Conservation (phyloP, 2,888 invertebrate species). For the Pediacus dermestoides region DNA sequence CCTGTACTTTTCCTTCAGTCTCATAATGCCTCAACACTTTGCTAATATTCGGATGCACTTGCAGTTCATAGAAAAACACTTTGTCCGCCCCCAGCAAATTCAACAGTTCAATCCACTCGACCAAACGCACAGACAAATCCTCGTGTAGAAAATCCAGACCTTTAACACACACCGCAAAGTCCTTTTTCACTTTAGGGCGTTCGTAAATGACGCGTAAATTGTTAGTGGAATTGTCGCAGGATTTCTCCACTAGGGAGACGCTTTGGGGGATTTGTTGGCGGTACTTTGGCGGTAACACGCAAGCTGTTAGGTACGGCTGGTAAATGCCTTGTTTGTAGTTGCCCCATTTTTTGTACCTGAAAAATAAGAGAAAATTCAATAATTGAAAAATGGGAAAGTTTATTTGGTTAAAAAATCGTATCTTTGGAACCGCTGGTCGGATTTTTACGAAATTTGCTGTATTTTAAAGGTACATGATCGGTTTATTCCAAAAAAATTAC, state of each 20-base stretch:
- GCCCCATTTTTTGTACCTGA: conserved; percentile 80
- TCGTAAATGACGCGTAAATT: conserved; percentile 80
- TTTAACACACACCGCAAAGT: conserved; percentile 90
- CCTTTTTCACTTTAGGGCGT: conserved; percentile 66
- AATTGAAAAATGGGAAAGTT: too few relatives aligned
- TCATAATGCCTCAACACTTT: conserved; percentile 69
- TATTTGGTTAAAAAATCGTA: too few relatives aligned
- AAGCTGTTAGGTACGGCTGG: conserved; percentile 87
- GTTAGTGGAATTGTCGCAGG: conserved; percentile 82
- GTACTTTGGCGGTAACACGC: conserved; percentile 76
- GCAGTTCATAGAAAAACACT: conserved; percentile 85
- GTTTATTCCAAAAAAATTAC: too few relatives aligned
- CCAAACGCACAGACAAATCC: conserved; percentile 81
- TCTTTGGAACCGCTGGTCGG: too few relatives aligned
- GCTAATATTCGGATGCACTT: conserved; percentile 88
- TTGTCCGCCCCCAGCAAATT: conserved; percentile 85
- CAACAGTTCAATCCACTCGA: conserved; percentile 92
- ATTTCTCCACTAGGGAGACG: conserved; percentile 79
- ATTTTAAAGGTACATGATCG: too few relatives aligned
- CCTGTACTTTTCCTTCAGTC: conserved; percentile 46
- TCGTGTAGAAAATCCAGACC: conserved; percentile 90
- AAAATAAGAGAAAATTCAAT: conserved; percentile 5
- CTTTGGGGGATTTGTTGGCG: conserved; percentile 72
- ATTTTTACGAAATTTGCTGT: too few relatives aligned
- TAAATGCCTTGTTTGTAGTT: conserved; percentile 88